Base-by-base conservation (phyloP, 2,113 vertebrate species). In the Callorhinus ursinus region DNA sequence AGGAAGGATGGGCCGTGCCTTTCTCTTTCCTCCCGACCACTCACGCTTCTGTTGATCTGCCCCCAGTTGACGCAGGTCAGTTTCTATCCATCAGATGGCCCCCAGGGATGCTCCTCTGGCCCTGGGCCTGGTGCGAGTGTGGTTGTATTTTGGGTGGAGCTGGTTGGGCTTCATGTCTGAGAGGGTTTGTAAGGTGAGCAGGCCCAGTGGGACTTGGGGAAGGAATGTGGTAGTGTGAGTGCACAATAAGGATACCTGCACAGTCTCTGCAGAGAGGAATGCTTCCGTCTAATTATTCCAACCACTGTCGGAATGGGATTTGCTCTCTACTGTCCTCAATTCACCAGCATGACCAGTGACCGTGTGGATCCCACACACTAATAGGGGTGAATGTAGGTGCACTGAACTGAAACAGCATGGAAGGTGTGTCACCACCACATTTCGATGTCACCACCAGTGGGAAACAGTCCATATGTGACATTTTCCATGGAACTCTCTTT, bases 191-290 rank as follows among this genome's bases (percentile, higher is more conserved):
- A 4, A 2, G 24, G 26, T 7, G 42, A 46, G 72, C 2, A 39
- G 36, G 21, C 5, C 71, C 22, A 0, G 24, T 4, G 72, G 72
- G 39, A 16, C 72, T 9, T 8, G 39, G 39, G 39, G 24, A 46
- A 46, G 36, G 72, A 28, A 7, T 28, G 59, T 28, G 59, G 24
- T 28, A 13, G 59, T 16, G 39, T 28, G 13, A 28, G 16, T 16
- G 72, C 1, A 46, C 22, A 24, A 28, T 14, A 46, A 4, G 4
- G 24, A 10, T 31, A 8, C 4, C 24, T 4, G 6, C 8, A 3
- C 22, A 7, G 1, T 49, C 24, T 46, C 9, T 16, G 24, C 72
- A 49, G 42, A 1, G 72, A 76, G 14, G 7, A 16, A 7, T 5
- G 7, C 42, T 49, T 28, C 42, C 5, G n/a, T 71, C 9, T 49